Evolutionary conservation across 2,113 vertebrate genomes (phyloP).

Genomic region (Lophotis ruficrista): DNA sequence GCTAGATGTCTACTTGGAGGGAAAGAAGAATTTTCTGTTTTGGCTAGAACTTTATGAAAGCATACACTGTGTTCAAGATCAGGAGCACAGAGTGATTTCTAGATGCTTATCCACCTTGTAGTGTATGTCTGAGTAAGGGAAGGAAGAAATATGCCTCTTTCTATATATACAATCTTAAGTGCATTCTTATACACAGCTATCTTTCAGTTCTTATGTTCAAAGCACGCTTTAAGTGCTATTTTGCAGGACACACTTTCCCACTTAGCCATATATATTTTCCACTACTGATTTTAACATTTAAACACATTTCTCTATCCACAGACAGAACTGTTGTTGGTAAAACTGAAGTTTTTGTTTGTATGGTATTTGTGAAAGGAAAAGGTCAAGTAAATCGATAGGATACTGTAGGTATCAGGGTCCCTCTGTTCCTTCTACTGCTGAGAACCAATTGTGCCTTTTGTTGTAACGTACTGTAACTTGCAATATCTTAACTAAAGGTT

Average conservation of each 20-base stretch:
- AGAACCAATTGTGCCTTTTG: constrained; percentile 18
- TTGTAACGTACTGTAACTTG: not conserved
- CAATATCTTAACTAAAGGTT: constrained; percentile 14
- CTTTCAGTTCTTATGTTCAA: not conserved
- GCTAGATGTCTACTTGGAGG: not conserved
- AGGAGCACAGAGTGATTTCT: not conserved
- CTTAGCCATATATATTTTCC: not conserved
- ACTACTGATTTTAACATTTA: not conserved
- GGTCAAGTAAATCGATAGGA: not conserved
- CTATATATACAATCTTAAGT: not conserved
- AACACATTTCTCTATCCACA: not conserved
- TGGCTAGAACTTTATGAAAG: not conserved
- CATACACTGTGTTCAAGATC: not conserved
- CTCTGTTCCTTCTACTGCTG: constrained; percentile 41
- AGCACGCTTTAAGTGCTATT: not conserved
- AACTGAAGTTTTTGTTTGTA: constrained; percentile 23
- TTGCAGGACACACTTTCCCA: not conserved
- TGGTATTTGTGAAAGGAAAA: not conserved
- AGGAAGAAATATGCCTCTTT: not conserved
- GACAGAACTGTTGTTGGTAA: not conserved
- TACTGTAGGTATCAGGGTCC: not conserved
- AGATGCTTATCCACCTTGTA: not conserved
- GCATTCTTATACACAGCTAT: not conserved
- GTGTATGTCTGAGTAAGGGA: not conserved
- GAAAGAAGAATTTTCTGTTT: constrained; percentile 11